Percentiles rank a stretch among this genome's conserved stretches.
These are phyloP conservation scores for Bufo bufo DNA, from an alignment of 2,113 vertebrate genomes.

Conservation along the genomic window DNA sequence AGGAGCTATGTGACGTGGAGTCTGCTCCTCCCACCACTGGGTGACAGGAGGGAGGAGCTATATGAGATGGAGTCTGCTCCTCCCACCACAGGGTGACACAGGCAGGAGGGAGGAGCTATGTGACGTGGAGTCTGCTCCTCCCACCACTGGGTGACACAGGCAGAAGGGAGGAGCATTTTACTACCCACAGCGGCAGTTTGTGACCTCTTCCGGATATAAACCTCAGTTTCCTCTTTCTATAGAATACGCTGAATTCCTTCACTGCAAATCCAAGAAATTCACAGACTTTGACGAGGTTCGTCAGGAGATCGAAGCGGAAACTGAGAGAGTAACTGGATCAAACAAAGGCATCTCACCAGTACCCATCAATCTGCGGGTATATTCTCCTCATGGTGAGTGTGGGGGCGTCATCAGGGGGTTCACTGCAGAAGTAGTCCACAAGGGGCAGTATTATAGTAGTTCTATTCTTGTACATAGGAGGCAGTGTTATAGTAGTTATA, in stretches of 20 bases:
- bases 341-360: constrained; percentile 96
- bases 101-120: background rate
- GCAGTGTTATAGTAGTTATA: too few species aligned
- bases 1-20: background rate
- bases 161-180: background rate
- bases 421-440: background rate
- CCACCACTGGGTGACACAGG: background rate
- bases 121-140: too few species aligned
- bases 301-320: constrained; percentile 91
- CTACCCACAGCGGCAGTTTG: background rate
- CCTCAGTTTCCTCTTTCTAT: background rate
- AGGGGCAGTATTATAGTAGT: too few species aligned
- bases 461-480: too few species aligned
- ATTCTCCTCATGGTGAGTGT: constrained; percentile 87
- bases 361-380: constrained; percentile 94
- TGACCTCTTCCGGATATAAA: background rate
- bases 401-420: background rate
- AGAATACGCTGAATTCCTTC: constrained; percentile 97
- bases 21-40: background rate
- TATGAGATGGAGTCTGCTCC: background rate
- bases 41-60: background rate
- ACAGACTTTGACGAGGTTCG: constrained; percentile 96
- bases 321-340: constrained; percentile 89
- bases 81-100: background rate
- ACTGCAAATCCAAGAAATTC: constrained; percentile 96